Base-by-base conservation (phyloP, 2,113 vertebrate genomes). In the Tetrax tetrax region DNA sequence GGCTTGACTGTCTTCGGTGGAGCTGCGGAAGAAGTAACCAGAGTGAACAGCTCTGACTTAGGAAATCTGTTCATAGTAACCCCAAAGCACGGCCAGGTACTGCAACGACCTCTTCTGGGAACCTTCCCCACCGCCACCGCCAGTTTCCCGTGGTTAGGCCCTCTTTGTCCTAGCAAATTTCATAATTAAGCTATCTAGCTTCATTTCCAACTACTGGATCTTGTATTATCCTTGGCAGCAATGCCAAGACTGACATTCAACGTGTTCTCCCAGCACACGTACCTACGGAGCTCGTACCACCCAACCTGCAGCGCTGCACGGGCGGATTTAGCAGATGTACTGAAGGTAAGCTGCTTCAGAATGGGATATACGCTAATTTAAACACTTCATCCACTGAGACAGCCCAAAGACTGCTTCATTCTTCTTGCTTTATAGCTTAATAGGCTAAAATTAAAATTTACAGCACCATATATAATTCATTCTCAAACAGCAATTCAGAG, bases 1-100 rank as follows among this genome's bases (percentile, higher is more conserved):
- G 98, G 97, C 92, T 98, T 99, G 88, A 98, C 97, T 21, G 98
- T 98, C 98, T 99, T 99, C 64, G 98, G 97, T 1, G 98, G 98
- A 96, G 98, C 99, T 99, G 97, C 4, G 45, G 63, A 79, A 65
- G 91, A 89, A 98, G 87, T 45, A 76, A 65, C 1, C 5, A 45
- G 90, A 76, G 20, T 3, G 24, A 75, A 4, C 0, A 33, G 37
- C 28, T 57, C 56, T 20, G 61, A 35, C 11, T 14, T 8, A 1
- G 14, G 31, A 38, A 2, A 35, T 0, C 8, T 5, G 13, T 14
- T 37, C 27, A 5, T 1, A 28, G 48, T 12, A 9, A 59, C 16
- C n/a, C 38, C 71, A 5, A 1, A 10, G 35, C 1, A 24, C 45
- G 35, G 7, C 19, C 25, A 35, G 35, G 31, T 4, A 63, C 45